These are phyloP conservation scores for Fringilla coelebs DNA, from an alignment of 2,797 vertebrate genomes.

Conservation along the genomic window DNA sequence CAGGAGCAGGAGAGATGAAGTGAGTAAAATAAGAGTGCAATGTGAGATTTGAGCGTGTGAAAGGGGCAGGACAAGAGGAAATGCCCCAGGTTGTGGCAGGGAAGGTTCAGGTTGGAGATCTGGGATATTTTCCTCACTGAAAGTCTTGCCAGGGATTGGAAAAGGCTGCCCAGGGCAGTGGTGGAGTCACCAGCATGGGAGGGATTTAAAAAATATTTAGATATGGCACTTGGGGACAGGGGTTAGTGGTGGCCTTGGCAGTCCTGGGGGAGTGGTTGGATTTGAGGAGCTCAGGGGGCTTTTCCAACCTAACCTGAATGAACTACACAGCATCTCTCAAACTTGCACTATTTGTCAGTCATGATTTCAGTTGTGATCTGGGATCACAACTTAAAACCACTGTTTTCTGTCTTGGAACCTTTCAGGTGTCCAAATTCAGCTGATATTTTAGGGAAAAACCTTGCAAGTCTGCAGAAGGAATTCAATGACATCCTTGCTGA, in stretches of 20 bases:
- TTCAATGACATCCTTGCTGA: constrained; percentile 70
- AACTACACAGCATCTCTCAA: not conserved
- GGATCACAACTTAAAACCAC: not conserved
- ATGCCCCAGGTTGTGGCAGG: not conserved
- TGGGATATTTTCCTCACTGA: not conserved
- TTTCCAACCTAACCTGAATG: not conserved
- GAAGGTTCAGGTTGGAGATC: not conserved
- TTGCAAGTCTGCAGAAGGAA: constrained; percentile 78
- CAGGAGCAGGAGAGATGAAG: constrained; percentile 74
- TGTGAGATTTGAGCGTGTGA: not conserved
- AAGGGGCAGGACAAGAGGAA: not conserved
- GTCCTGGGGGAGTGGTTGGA: not conserved
- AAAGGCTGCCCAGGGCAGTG: not conserved
- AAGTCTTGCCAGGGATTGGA: not conserved
- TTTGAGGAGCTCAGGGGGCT: not conserved
- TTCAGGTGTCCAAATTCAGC: constrained; percentile 63
- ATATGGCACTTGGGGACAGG: not conserved
- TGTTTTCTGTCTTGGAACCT: not conserved
- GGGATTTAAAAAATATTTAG: not conserved
- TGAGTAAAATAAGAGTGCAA: constrained; percentile 36
- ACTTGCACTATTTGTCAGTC: not conserved
- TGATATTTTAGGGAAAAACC: constrained; percentile 73
- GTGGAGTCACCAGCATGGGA: not conserved
- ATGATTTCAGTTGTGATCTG: not conserved
- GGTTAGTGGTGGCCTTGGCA: not conserved